phyloP scores from a whole-genome alignment of 1,140 invertebrate species.

The Nephila pilipes region DNA sequence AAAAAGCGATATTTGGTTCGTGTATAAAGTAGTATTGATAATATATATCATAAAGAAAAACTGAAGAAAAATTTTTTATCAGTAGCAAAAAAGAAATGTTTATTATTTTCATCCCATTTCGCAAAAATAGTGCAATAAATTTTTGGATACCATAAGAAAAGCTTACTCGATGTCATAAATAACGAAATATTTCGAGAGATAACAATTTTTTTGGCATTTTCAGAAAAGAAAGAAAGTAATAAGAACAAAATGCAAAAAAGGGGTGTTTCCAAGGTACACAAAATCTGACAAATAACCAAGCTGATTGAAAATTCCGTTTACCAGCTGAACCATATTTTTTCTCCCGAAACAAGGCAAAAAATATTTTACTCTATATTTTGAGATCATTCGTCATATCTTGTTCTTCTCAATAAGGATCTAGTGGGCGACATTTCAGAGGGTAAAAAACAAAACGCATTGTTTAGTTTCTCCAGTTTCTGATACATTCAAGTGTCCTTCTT shows the following conservation, averaged over 20 bases:
- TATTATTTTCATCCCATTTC: conserved; percentile 63
- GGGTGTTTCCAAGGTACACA: conserved; percentile 4
- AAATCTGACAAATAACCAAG: conserved; percentile 69
- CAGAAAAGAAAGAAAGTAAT: background rate
- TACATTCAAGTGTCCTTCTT: conserved; percentile 28
- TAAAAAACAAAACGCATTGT: conserved; percentile 17
- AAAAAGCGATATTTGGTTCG: background rate
- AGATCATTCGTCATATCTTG: conserved; percentile 72
- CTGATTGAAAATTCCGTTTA: conserved; percentile 73
- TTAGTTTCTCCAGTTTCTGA: conserved; percentile 34
- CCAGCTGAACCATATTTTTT: conserved; percentile 53
- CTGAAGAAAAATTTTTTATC: background rate
- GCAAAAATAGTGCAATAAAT: conserved; percentile 54
- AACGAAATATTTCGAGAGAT: conserved; percentile 60
- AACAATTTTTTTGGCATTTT: conserved; percentile 46
- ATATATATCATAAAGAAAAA: background rate
- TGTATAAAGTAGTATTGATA: background rate
- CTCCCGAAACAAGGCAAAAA: background rate
- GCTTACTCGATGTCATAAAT: conserved; percentile 43
- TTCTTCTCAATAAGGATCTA: conserved; percentile 64
- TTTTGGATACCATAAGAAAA: conserved; percentile 19
- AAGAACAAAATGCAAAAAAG: conserved; percentile 67
- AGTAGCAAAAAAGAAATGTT: background rate
- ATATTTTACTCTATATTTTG: conserved; percentile 57
- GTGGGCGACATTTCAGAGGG: conserved; percentile 13